Base-by-base conservation (phyloP, 2,113 vertebrate genomes). In the Malurus melanocephalus region DNA sequence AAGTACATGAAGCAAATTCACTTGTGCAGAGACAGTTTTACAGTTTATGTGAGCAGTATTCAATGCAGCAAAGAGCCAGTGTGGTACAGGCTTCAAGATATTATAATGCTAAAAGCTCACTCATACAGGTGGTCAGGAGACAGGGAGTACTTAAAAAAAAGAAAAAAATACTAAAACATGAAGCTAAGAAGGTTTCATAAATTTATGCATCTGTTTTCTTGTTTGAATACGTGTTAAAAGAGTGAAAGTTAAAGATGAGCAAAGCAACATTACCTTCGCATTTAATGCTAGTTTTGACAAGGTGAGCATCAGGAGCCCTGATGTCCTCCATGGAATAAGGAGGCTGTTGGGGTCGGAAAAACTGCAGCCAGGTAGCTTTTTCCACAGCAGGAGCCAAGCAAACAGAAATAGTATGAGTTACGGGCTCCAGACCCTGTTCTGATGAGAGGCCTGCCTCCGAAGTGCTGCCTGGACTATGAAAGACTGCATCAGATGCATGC, bases 391-490 rank as follows among this genome's bases (percentile, higher is more conserved):
- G 8, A 61, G 9, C 3, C 3, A 6, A 38, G 6, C n/a, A 82
- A 42, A 15, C 9, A 66, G 49, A 43, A 65, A n/a, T 18, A 57
- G 4, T 11, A 21, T 2, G 11, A 65, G 3, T 7, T 82, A 49
- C 30, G 0, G 0, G 6, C 30, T 66, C 8, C 27, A 87, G 43
- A 38, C 6, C 12, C 61, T 6, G 0, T 46, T 85, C 42, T 57
- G 55, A 38, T n/a, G 48, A 32, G 6, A 60, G 9, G 35, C 14
- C 6, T 27, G 46, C 19, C 32, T 65, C 10, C 1, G 4, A 67
- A 75, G 5, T 24, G 49, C 40, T 59, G 12, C 16, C 35, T 35
- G 19, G 38, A 53, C 30, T 21, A 30, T 10, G 16, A 35, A 78
- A 73, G 30, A 20, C 26, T 18, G 8, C 10, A 45, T 18, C 17